A percentile compares a stretch with the other conserved stretches of the same genome.
Conservation (phyloP, 2,113 vertebrate genomes). For the Burhinus bistriatus region DNA sequence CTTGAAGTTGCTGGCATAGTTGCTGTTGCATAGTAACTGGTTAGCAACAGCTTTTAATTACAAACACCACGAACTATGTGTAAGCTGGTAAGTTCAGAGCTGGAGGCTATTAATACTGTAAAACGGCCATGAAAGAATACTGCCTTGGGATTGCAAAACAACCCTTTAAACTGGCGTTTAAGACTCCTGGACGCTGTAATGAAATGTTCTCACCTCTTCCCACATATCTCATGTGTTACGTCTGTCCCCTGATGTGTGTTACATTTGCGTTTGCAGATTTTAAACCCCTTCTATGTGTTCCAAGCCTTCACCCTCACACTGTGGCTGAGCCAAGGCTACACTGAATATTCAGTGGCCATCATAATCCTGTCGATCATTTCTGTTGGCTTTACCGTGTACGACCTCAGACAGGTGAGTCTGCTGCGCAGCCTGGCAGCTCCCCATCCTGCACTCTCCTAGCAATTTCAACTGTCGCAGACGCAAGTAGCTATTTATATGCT, state of each 20-base stretch:
- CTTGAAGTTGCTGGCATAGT: rapidly evolving
- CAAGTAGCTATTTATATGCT: background rate
- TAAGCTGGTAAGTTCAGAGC: background rate
- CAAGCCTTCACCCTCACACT: constrained; percentile 73
- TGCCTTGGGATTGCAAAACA: background rate
- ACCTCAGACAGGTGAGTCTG: constrained; percentile 70
- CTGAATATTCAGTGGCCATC: constrained; percentile 70
- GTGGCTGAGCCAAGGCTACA: constrained; percentile 71
- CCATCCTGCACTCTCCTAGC: background rate
- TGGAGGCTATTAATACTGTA: background rate
- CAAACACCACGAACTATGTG: rapidly evolving
- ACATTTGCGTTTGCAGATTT: constrained; percentile 55
- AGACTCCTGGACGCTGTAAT: background rate
- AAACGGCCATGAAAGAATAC: background rate
- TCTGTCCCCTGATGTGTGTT: background rate
- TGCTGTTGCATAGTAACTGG: background rate
- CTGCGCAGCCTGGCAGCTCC: rapidly evolving
- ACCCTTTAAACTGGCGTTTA: background rate
- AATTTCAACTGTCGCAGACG: background rate
- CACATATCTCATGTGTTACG: too few relatives aligned
- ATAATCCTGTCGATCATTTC: constrained; percentile 68
- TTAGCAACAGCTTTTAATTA: background rate
- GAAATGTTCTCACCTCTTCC: background rate
- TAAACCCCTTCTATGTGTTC: constrained; percentile 75
- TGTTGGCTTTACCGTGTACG: constrained; percentile 61